phyloP scores from a whole-genome alignment of 2,888 invertebrate species.

The Stenchaetothrips biformis region DNA sequence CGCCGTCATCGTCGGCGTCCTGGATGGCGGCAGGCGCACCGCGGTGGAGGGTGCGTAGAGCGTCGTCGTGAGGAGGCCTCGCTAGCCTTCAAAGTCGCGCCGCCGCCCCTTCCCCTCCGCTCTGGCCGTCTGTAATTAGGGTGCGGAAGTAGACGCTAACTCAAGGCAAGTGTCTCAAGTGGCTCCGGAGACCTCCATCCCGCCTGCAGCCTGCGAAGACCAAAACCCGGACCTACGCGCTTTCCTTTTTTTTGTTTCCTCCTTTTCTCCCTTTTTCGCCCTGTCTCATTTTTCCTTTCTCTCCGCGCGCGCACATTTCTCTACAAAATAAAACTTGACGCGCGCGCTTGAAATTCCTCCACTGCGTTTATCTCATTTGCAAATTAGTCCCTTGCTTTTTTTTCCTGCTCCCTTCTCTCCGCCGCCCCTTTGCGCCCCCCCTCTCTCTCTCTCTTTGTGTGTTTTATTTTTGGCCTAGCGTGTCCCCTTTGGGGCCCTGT shows the following conservation, averaged over 20 bases:
- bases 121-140: conserved; percentile 14
- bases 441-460: conserved; percentile 4
- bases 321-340: neutral
- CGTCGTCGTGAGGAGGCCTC: too few relatives aligned
- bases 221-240: neutral
- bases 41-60: neutral
- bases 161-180: conserved; percentile 7
- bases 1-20: too few relatives aligned
- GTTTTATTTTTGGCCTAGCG: too few relatives aligned
- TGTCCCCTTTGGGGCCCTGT: too few relatives aligned
- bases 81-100: too few relatives aligned
- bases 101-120: neutral
- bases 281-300: neutral
- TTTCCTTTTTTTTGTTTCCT: neutral
- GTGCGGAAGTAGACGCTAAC: conserved; percentile 10
- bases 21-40: neutral
- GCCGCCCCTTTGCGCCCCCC: neutral
- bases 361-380: too few relatives aligned
- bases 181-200: neutral
- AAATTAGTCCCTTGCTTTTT: neutral
- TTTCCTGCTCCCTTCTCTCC: neutral
- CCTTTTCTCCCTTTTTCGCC: neutral
- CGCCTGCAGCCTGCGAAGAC: neutral
- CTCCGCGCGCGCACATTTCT: neutral
- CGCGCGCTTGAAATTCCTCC: too few relatives aligned